Evolutionary conservation across 1,140 invertebrate genomes (phyloP).

Genomic region (Chrysoperla carnea): DNA sequence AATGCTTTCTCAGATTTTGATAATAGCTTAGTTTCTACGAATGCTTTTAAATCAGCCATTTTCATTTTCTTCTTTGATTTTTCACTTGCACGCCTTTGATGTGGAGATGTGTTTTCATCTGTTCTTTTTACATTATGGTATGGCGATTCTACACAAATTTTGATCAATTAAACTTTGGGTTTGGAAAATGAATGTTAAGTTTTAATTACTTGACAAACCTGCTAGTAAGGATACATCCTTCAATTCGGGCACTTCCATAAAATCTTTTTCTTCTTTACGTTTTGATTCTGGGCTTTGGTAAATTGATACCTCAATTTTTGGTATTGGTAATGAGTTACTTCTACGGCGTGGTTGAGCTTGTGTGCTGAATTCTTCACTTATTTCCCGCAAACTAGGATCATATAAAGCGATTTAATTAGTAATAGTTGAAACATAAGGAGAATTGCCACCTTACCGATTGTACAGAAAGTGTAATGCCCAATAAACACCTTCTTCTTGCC

Average conservation of each 20-base stretch:
- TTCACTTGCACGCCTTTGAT: constrained; percentile 54
- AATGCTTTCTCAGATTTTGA: constrained; percentile 81
- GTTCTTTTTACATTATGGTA: constrained; percentile 24
- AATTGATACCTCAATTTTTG: constrained; percentile 76
- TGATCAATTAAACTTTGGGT: neutral
- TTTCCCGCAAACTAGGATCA: constrained; percentile 47
- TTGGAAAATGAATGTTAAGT: neutral
- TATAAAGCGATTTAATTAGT: constrained; percentile 1
- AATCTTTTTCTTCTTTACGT: constrained; percentile 49
- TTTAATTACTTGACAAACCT: constrained; percentile 15
- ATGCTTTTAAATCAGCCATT: constrained; percentile 74
- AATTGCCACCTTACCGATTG: constrained; percentile 58
- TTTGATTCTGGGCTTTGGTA: constrained; percentile 58
- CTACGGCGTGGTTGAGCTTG: constrained; percentile 57
- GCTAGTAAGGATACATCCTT: constrained; percentile 37
- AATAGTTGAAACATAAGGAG: too few relatives aligned
- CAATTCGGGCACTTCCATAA: constrained; percentile 52
- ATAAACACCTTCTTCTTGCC: constrained; percentile 94
- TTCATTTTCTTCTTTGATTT: constrained; percentile 72
- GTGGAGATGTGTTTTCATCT: constrained; percentile 27
- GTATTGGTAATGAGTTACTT: constrained; percentile 84
- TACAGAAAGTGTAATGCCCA: constrained; percentile 93
- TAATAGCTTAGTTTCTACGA: constrained; percentile 78
- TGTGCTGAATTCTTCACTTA: constrained; percentile 57
- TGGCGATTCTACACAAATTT: constrained; percentile 22